phyloP scores from a whole-genome alignment of 2,797 vertebrate species.

The Catostomus latipinnis region DNA sequence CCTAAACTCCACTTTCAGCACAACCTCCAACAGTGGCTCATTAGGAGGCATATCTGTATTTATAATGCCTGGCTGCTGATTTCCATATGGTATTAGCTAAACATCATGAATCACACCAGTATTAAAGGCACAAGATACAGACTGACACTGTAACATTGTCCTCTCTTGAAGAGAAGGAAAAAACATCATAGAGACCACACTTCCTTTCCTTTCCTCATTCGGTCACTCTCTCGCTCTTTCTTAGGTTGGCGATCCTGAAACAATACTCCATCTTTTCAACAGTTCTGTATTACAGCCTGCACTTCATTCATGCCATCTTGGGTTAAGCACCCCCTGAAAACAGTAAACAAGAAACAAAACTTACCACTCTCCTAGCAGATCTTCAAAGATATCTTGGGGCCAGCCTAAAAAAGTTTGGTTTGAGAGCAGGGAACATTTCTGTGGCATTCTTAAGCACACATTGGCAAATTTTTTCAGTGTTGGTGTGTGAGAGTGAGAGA shows the following conservation, averaged over 20 bases:
- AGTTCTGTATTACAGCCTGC: conserved; percentile 19
- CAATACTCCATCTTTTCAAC: neutral
- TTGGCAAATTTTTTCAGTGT: conserved; percentile 44
- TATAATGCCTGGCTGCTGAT: conserved; percentile 4
- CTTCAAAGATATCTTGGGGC: conserved; percentile 17
- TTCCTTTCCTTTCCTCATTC: too few species aligned
- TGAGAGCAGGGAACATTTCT: conserved; percentile 11
- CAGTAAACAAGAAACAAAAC: conserved; percentile 30
- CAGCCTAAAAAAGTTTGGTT: neutral
- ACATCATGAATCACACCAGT: neutral
- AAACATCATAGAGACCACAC: too few species aligned
- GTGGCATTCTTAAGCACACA: conserved; percentile 12
- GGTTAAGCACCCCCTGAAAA: conserved; percentile 5
- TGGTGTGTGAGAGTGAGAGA: conserved; percentile 45
- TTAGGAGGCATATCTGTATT: too few species aligned
- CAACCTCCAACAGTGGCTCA: neutral
- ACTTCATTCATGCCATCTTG: neutral
- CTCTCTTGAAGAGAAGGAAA: too few species aligned
- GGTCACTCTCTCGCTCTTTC: neutral
- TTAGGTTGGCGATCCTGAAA: neutral
- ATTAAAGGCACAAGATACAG: neutral
- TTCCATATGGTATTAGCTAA: conserved; percentile 19
- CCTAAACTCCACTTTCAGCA: neutral
- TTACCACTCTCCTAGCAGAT: conserved; percentile 33
- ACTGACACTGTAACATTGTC: too few species aligned